A percentile compares a stretch with the other conserved stretches of the same genome.
phyloP scores from a whole-genome alignment of 2,113 vertebrate species.

The Thomomys bottae region DNA sequence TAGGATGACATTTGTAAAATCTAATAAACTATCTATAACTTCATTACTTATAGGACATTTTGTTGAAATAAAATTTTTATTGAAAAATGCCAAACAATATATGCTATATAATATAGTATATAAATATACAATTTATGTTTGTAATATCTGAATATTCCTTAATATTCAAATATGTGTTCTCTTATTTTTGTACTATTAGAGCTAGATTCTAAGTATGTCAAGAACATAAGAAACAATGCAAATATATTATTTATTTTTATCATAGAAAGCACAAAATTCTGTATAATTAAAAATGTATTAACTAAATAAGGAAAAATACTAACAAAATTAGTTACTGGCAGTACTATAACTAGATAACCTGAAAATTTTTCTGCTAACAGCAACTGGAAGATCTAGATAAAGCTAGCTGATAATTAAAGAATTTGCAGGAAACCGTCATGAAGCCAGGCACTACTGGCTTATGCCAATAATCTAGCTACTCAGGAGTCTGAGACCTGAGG shows the following conservation, averaged over 20 bases:
- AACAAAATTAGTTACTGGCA: not conserved
- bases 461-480: too few species aligned
- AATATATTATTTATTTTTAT: conserved; percentile 13
- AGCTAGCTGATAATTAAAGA: not conserved
- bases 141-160: not conserved
- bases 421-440: not conserved
- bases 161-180: not conserved
- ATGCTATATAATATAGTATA: not conserved
- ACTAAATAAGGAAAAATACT: not conserved
- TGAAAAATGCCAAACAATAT: not conserved
- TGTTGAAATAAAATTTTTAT: conserved; percentile 18
- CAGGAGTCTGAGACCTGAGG: too few species aligned
- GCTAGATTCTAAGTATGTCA: not conserved
- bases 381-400: not conserved
- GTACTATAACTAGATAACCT: not conserved
- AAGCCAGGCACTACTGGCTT: too few species aligned
- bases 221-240: conserved; percentile 3
- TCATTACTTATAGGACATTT: conserved; percentile 2
- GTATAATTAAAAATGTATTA: not conserved
- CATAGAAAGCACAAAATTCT: conserved; percentile 39
- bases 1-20: conserved; percentile 21
- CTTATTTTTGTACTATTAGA: not conserved
- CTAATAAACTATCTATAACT: not conserved
- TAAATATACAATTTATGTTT: not conserved
- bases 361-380: conserved; percentile 27